Percentiles rank a stretch among this genome's conserved stretches.
These are phyloP conservation scores for Polydrusus cervinus DNA, from an alignment of 2,888 invertebrate species.

Conservation along the genomic window DNA sequence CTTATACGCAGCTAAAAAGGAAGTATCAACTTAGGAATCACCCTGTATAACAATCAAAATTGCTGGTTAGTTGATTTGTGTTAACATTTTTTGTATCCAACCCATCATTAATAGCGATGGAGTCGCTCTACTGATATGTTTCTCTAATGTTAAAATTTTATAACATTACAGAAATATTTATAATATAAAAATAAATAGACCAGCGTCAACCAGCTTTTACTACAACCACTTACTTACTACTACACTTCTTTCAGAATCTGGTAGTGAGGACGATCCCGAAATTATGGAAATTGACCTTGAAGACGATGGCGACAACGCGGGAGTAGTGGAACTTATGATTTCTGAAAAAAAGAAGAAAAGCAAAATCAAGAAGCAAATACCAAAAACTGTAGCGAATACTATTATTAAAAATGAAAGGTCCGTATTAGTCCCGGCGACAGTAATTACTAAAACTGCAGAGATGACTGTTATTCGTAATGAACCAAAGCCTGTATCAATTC, in stretches of 20 bases:
- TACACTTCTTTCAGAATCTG: not conserved
- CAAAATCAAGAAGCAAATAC: not conserved
- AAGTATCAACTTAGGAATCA: too few relatives aligned
- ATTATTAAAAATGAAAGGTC: not conserved
- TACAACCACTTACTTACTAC: too few relatives aligned
- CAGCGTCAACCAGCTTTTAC: too few relatives aligned
- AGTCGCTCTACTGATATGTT: too few relatives aligned
- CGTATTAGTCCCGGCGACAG: not conserved
- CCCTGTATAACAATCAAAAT: too few relatives aligned
- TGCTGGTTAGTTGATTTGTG: too few relatives aligned
- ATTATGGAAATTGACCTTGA: slow-evolving; percentile 14
- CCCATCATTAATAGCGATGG: too few relatives aligned
- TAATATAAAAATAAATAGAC: too few relatives aligned
- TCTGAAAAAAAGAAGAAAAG: not conserved
- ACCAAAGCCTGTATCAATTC: not conserved
- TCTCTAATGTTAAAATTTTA: too few relatives aligned
- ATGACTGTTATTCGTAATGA: not conserved
- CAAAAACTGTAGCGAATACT: not conserved
- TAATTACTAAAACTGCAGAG: slow-evolving; percentile 7
- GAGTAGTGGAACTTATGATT: slow-evolving; percentile 1
- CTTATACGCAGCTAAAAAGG: too few relatives aligned
- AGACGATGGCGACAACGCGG: not conserved
- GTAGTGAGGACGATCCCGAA: slow-evolving; percentile 10
- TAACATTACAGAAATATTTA: too few relatives aligned
- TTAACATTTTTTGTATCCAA: too few relatives aligned